phyloP scores from a whole-genome alignment of 1,140 invertebrate species.

The Lasioglossum albipes region DNA sequence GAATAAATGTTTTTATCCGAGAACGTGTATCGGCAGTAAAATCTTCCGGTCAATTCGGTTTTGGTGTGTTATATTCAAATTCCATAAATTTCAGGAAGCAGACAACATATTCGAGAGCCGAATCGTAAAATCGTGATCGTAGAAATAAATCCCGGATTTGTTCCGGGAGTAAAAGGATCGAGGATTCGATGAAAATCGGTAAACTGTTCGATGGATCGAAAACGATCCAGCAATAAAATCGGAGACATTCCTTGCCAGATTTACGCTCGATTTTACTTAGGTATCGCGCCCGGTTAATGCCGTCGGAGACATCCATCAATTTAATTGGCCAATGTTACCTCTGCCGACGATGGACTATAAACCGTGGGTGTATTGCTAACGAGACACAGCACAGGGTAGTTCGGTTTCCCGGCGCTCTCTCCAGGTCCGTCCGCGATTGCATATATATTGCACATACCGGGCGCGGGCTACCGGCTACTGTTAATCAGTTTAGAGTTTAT shows the following conservation, averaged over 20 bases:
- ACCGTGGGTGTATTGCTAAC: slow-evolving; percentile 76
- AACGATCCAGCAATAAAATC: slow-evolving; percentile 11
- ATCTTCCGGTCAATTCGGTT: neutral
- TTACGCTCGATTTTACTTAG: slow-evolving; percentile 69
- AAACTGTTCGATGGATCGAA: neutral
- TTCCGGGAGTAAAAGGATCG: neutral
- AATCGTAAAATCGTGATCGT: neutral
- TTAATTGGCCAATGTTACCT: slow-evolving; percentile 81
- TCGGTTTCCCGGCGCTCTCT: slow-evolving; percentile 65
- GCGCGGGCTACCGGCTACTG: slow-evolving; percentile 74
- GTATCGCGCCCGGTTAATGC: slow-evolving; percentile 73
- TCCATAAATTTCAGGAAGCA: neutral
- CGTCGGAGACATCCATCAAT: slow-evolving; percentile 79
- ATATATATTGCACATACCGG: slow-evolving; percentile 76
- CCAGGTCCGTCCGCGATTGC: slow-evolving; percentile 64
- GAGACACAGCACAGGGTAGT: slow-evolving; percentile 75
- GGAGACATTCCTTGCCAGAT: slow-evolving; percentile 21
- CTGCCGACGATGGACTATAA: slow-evolving; percentile 80
- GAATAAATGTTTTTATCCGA: neutral
- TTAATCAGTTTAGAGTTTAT: slow-evolving; percentile 82
- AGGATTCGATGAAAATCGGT: slow-evolving; percentile 13
- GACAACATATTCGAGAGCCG: neutral
- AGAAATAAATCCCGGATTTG: neutral
- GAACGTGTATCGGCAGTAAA: neutral
- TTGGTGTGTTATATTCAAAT: neutral